Percentiles rank a stretch among this genome's conserved stretches.
phyloP scores from a whole-genome alignment of 2,797 vertebrate species.

The Catharus ustulatus region DNA sequence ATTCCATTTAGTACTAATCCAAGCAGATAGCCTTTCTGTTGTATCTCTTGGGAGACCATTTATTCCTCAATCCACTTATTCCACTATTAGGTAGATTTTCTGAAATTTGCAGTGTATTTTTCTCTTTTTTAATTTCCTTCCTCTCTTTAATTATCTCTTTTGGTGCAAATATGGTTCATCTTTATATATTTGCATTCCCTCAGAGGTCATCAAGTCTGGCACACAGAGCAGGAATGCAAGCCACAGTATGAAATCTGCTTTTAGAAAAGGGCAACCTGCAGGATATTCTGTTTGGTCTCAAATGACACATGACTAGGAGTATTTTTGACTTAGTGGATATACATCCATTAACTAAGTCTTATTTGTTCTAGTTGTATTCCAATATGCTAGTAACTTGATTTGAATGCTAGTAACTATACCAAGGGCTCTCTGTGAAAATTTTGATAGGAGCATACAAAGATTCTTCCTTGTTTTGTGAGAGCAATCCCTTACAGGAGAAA shows the following conservation, averaged over 20 bases:
- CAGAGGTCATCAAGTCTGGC: constrained; percentile 39
- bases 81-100: constrained; percentile 61
- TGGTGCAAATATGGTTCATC: constrained; percentile 44
- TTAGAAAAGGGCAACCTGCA: not conserved
- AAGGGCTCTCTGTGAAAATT: not conserved
- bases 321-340: not conserved
- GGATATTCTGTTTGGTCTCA: not conserved
- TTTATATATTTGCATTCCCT: constrained; percentile 47
- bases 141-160: constrained; percentile 66
- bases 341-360: not conserved
- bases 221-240: constrained; percentile 18
- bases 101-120: constrained; percentile 52
- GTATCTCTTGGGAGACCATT: constrained; percentile 60
- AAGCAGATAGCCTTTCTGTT: constrained; percentile 68
- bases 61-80: constrained; percentile 63
- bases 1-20: constrained; percentile 60
- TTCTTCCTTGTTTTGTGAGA: not conserved
- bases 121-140: constrained; percentile 62
- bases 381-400: not conserved
- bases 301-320: not conserved
- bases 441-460: not conserved
- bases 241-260: not conserved
- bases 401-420: not conserved
- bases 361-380: not conserved
- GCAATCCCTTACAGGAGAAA: not conserved